These are phyloP conservation scores for Dinothrombium tinctorium DNA, from an alignment of 1,140 invertebrate genomes.

Conservation along the genomic window DNA sequence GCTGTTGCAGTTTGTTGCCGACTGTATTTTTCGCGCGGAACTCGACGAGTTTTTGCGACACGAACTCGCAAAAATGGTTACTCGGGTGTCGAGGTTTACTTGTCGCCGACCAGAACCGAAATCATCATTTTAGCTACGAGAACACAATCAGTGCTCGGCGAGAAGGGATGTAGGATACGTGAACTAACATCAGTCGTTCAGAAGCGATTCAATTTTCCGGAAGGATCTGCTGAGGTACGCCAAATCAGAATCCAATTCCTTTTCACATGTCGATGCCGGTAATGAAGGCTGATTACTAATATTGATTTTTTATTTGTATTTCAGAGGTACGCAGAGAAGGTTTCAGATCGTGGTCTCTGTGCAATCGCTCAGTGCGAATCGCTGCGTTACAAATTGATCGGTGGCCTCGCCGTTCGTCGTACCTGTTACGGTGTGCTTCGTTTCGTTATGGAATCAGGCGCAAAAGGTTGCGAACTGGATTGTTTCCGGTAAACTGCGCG, in stretches of 20 bases:
- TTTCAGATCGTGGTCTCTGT: slow-evolving; percentile 87
- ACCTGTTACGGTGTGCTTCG: slow-evolving; percentile 96
- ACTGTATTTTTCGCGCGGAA: slow-evolving; percentile 97
- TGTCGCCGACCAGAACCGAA: slow-evolving; percentile 73
- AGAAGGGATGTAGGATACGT: slow-evolving; percentile 43
- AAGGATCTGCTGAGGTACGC: slow-evolving; percentile 62
- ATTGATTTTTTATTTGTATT: slow-evolving; percentile 2
- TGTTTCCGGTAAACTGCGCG: slow-evolving; percentile 90
- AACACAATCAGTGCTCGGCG: slow-evolving; percentile 29
- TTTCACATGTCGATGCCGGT: too few relatives aligned
- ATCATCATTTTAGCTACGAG: slow-evolving; percentile 98
- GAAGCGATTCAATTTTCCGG: slow-evolving; percentile 87
- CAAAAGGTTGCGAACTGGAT: slow-evolving; percentile 90
- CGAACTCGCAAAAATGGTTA: slow-evolving; percentile 98
- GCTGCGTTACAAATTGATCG: slow-evolving; percentile 90
- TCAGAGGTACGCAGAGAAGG: slow-evolving; percentile 87
- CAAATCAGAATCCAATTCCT: too few relatives aligned
- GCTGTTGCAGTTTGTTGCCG: slow-evolving; percentile 36
- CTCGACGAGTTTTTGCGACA: slow-evolving; percentile 94
- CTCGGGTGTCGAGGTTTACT: slow-evolving; percentile 84
- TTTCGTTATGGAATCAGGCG: slow-evolving; percentile 98
- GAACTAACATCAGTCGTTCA: slow-evolving; percentile 95
- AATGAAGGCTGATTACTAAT: background rate
- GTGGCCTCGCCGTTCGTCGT: slow-evolving; percentile 66
- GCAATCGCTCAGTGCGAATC: slow-evolving; percentile 99